Evolutionary conservation across 1,140 invertebrate species (phyloP), one percentile per base, ranked within the genome.

Genomic region (Aphaenogaster floridana): DNA sequence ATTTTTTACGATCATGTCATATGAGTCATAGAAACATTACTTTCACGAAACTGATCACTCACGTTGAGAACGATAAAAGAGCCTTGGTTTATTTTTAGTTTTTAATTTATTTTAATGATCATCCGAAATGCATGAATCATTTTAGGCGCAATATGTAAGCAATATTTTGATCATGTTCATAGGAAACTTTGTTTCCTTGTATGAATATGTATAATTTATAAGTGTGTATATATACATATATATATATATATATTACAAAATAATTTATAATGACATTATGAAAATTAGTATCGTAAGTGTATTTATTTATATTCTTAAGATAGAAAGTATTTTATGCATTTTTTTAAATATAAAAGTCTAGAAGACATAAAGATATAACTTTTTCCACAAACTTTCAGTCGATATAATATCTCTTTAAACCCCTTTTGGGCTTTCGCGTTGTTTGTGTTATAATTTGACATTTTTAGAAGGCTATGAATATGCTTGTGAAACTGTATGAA

Each of bases 11-110:
- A 21, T 74, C 1, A 34, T 7, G 6, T 8, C n/a, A 45, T 15
- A 5, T 72, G 42, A 84, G 9, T 76, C 17, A 21, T 59, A 7
- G 28, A 34, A 76, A 76, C 11, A 42, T 74, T 21, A 57, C n/a
- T 48, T 36, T 48, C n/a, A 6, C 28, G 21, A 59, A 83, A 83
- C 7, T 39, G 28, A 63, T 61, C 7, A 42, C 0, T 39, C 8
- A 3, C 15, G 11, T 21, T 74, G 17, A 7, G 5, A 34, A 59
- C 1, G 9, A 36, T n/a, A 9, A 83, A 71, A 54, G 7, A 83
- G 6, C 0, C 13, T 52, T 6, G 0, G 4, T 80, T 54, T 45
- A n/a, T 2, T 34, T 57, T 9, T 0, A 17, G 2, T 45, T n/a
- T 15, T 45, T 15, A 57, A 45, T 71, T 64, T 52, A 66, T 42